A percentile compares a stretch with the other conserved stretches of the same genome.
Evolutionary conservation across 1,140 invertebrate genomes (phyloP).

Genomic region (Pogonomyrmex californicus): DNA sequence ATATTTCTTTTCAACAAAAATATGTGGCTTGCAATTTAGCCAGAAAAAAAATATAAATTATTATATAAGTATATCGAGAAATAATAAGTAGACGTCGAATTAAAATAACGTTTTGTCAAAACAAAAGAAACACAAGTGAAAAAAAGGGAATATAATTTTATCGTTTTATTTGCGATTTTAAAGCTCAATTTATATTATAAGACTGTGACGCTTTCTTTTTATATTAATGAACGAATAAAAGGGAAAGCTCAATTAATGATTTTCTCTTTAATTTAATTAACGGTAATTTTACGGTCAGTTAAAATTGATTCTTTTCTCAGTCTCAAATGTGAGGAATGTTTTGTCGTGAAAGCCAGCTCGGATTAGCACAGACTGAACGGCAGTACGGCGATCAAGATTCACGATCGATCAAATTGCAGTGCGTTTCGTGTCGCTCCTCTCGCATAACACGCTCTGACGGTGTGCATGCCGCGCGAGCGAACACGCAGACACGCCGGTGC

Average conservation of each 20-base stretch:
- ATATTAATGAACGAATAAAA: too few species aligned
- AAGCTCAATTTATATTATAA: not conserved
- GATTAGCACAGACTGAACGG: slow-evolving; percentile 20
- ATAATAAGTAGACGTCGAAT: not conserved
- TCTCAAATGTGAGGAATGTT: slow-evolving; percentile 21
- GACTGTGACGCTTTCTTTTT: not conserved
- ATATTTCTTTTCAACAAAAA: not conserved
- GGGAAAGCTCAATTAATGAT: not conserved
- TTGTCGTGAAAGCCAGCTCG: not conserved
- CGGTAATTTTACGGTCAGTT: not conserved
- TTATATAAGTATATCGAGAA: not conserved
- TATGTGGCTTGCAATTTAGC: not conserved
- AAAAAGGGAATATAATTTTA: not conserved
- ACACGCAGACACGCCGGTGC: not conserved
- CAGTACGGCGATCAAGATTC: slow-evolving; percentile 51
- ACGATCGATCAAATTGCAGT: slow-evolving; percentile 60
- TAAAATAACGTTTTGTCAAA: not conserved
- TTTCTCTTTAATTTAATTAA: not conserved
- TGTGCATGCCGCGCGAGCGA: not conserved
- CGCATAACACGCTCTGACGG: slow-evolving; percentile 40
- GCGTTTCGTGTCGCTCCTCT: slow-evolving; percentile 58
- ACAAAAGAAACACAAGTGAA: not conserved
- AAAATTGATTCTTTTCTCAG: slow-evolving; percentile 9
- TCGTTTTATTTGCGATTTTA: not conserved
- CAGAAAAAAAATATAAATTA: not conserved